Evolutionary conservation across 2,888 invertebrate genomes (phyloP).

Genomic region (Platycheirus rosarum): DNA sequence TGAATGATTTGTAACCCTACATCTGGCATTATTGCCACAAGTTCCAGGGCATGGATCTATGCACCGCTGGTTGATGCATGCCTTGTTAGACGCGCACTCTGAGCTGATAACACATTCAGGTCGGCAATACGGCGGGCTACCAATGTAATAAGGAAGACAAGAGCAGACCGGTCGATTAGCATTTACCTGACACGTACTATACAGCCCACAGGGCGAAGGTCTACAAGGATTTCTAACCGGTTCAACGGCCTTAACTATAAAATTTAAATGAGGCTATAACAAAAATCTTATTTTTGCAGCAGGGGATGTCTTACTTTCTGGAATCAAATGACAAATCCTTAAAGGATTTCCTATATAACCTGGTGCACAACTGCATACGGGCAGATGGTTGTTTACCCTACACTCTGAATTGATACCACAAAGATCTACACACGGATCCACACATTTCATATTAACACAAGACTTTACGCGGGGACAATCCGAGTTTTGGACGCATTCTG

Average conservation of each 20-base stretch:
- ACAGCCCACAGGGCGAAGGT: conserved; percentile 83
- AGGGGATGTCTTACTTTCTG: conserved; percentile 82
- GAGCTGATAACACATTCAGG: conserved; percentile 91
- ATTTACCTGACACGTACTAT: conserved; percentile 83
- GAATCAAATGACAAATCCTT: conserved; percentile 87
- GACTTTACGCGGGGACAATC: conserved; percentile 91
- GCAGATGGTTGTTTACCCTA: conserved; percentile 91
- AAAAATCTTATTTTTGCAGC: no score
- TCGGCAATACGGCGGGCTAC: conserved; percentile 89
- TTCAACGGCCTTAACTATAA: conserved; percentile 46
- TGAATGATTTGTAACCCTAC: conserved; percentile 89
- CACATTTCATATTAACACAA: conserved; percentile 92
- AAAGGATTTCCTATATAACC: conserved; percentile 92
- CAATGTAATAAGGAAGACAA: conserved; percentile 87
- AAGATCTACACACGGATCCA: conserved; percentile 91
- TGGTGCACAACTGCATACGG: conserved; percentile 88
- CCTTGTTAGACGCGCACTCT: conserved; percentile 88
- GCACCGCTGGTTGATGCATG: conserved; percentile 90
- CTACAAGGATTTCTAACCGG: conserved; percentile 81
- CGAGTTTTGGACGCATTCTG: conserved; percentile 93
- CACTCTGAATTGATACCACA: conserved; percentile 94
- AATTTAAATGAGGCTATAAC: background rate
- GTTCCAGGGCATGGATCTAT: conserved; percentile 89
- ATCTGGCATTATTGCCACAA: conserved; percentile 89
- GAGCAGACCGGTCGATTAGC: conserved; percentile 89